Evolutionary conservation across 2,797 vertebrate genomes (phyloP).

Genomic region (Lepilemur septentrionalis): DNA sequence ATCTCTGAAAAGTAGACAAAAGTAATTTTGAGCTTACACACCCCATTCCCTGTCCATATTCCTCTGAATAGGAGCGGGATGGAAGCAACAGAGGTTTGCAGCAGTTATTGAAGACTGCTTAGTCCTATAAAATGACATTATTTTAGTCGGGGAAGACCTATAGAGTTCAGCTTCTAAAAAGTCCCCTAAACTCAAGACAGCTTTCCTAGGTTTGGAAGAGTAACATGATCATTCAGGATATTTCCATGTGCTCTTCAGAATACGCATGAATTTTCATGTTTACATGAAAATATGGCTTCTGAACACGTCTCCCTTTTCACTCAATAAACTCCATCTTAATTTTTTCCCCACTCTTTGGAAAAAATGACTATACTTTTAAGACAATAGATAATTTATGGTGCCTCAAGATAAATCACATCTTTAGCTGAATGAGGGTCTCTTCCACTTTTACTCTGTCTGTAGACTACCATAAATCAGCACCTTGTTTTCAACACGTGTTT

Average conservation of each 20-base stretch:
- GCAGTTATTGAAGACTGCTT: background rate
- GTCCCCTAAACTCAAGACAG: background rate
- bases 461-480: background rate
- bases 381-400: background rate
- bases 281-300: background rate
- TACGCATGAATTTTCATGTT: background rate
- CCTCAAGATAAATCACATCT: background rate
- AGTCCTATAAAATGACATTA: background rate
- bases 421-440: background rate
- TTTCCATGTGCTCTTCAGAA: background rate
- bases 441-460: background rate
- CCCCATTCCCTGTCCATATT: background rate
- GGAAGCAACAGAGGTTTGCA: background rate
- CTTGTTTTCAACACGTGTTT: background rate
- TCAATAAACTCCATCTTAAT: background rate
- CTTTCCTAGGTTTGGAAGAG: background rate
- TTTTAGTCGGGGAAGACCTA: background rate
- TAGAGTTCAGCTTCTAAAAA: background rate
- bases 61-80: background rate
- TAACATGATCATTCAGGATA: background rate
- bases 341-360: background rate
- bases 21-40: background rate
- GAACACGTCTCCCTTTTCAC: background rate
- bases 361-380: background rate
- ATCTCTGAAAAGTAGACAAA: background rate